Percentiles rank a stretch among this genome's conserved stretches.
Conservation (phyloP, 1,140 invertebrate genomes). For the Mya arenaria region DNA sequence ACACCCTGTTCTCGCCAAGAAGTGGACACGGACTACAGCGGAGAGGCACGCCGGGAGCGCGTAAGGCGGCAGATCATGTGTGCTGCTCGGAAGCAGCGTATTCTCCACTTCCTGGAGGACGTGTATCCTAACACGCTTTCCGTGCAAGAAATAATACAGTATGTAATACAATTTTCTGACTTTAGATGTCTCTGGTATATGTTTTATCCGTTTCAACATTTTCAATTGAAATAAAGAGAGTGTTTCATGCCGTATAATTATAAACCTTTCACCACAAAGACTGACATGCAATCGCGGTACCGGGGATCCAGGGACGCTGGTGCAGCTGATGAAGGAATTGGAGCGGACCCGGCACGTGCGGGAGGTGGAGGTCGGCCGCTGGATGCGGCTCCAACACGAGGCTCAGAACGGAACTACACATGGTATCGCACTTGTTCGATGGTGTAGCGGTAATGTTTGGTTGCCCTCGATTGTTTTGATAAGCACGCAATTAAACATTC, state of each 20-base stretch:
- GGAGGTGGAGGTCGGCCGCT: conserved; percentile 48
- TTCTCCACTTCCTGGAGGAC: conserved; percentile 76
- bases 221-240: no score
- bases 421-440: no score
- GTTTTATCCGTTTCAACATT: no score
- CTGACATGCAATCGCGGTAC: no score
- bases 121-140: conserved; percentile 75
- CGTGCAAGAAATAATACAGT: conserved; percentile 71
- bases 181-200: no score
- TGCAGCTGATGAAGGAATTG: conserved; percentile 49
- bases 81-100: conserved; percentile 77
- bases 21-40: conserved; percentile 70
- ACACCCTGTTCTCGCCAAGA: no score
- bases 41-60: conserved; percentile 67
- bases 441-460: no score
- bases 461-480: no score
- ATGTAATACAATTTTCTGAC: no score
- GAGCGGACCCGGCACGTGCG: conserved; percentile 39
- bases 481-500: no score
- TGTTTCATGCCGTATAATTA: no score
- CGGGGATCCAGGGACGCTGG: conserved; percentile 27
- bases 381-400: conserved; percentile 44
- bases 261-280: no score
- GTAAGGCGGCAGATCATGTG: conserved; percentile 72
- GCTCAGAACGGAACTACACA: conserved; percentile 16